Evolutionary conservation across 1,140 invertebrate species (phyloP).

Genomic region (Rhagoletis zephyria): DNA sequence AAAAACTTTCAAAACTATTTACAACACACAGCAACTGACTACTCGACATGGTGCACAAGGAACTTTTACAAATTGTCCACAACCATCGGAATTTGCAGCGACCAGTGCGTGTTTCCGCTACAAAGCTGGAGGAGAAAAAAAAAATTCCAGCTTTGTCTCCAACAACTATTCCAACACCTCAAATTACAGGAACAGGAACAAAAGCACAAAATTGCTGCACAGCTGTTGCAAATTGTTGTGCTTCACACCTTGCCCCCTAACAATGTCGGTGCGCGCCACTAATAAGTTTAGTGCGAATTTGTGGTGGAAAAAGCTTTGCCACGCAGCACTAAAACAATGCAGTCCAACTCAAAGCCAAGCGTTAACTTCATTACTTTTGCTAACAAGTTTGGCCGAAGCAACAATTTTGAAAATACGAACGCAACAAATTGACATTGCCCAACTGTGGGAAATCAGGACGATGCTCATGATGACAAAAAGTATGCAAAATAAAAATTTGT

Average conservation of each 20-base stretch:
- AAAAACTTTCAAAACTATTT: constrained; percentile 4
- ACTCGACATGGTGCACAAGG: not conserved
- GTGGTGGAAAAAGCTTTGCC: not conserved
- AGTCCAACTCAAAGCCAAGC: not conserved
- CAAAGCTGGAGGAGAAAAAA: not conserved
- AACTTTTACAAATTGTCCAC: constrained; percentile 39
- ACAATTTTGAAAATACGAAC: constrained; percentile 34
- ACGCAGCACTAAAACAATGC: not conserved
- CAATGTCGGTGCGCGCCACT: not conserved
- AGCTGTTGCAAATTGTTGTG: constrained; percentile 14
- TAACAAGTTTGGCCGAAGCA: constrained; percentile 6
- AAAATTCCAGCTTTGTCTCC: not conserved
- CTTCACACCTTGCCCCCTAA: not conserved
- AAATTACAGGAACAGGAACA: not conserved
- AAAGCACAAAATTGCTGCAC: not conserved
- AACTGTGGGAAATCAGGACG: not conserved
- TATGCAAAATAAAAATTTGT: not conserved
- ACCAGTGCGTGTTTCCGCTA: not conserved
- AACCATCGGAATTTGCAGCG: not conserved
- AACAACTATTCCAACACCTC: not conserved
- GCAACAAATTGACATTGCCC: not conserved
- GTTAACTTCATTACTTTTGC: constrained; percentile 13
- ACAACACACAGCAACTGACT: not conserved
- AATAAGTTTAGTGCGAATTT: constrained; percentile 34
- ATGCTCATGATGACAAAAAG: not conserved